Evolutionary conservation across 2,113 vertebrate genomes (phyloP), one percentile per base, ranked within the genome.

Genomic region (Microcebus ravelobensis): DNA sequence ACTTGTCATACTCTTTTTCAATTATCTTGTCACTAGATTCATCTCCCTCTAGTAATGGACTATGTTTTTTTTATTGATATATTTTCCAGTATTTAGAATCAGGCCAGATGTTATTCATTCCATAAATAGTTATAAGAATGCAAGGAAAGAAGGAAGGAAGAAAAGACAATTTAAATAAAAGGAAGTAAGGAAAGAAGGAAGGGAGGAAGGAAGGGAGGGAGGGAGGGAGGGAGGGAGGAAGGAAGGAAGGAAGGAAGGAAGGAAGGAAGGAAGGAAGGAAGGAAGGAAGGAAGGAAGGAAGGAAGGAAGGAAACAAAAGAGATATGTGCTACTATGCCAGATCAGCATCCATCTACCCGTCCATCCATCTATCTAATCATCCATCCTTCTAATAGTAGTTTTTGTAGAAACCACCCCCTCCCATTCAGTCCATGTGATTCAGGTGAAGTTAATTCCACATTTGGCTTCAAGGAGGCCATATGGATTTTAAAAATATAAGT

Each of bases 401-500:
- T 76, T 42, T 65, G 18, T 50, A 71, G 31, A 20, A 92, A 52
- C 2, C 36, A 55, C 3, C 8, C 10, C 77, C 57, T 70, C 57
- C 23, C 92, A n/a, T 31, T 87, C 45, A 94, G n/a, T 52, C 14
- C 8, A 23, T 65, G 42, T 85, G 17, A 79, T 85, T 77, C 59
- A 94, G 68, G 61, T 68, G 4, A n/a, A 87, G 5, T 89, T 95
- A 91, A 94, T 61, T 88, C 14, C 80, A 73, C 5, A 70, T 23
- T 97, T 96, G 77, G 17, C 65, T 94, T 89, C 68, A 86, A 65
- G 9, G 20, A 23, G 42, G 70, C 36, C 39, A 93, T 52, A 79
- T 27, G 23, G 34, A 92, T 68, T 95, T 96, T 88, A 34, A 93
- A 93, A 97, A 83, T 91, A 42, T 57, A 91, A 91, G 36, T 76